Evolutionary conservation across 1,140 invertebrate genomes (phyloP).

Genomic region (Drusus annulatus): DNA sequence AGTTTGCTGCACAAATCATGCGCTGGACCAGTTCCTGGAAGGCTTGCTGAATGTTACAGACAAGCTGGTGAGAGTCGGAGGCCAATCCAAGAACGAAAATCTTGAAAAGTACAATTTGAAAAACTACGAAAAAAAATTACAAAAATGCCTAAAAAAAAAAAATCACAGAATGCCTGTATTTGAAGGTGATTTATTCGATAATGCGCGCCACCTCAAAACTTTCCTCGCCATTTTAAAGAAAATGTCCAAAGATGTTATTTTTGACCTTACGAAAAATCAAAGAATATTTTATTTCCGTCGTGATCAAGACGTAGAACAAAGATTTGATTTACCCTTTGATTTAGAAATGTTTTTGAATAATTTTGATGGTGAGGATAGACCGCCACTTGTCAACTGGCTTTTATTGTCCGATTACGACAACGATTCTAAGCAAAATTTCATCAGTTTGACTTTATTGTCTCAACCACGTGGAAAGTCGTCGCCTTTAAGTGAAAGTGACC

Average conservation of each 20-base stretch:
- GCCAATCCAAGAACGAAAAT: slow-evolving; percentile 76
- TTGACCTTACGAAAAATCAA: slow-evolving; percentile 7
- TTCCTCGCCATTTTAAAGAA: background rate
- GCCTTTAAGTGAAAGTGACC: too few relatives aligned
- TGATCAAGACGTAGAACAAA: background rate
- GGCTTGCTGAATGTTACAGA: slow-evolving; percentile 74
- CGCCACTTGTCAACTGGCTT: slow-evolving; percentile 42
- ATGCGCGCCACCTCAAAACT: too few relatives aligned
- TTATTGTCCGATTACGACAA: slow-evolving; percentile 50
- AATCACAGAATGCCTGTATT: too few relatives aligned
- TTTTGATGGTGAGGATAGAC: background rate
- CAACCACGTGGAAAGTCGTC: too few relatives aligned
- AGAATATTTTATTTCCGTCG: background rate
- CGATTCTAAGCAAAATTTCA: background rate
- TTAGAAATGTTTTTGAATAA: background rate
- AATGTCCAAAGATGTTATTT: slow-evolving; percentile 16
- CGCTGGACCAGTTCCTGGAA: slow-evolving; percentile 91
- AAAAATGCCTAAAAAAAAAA: background rate
- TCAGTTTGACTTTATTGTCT: too few relatives aligned
- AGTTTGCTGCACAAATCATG: slow-evolving; percentile 90
- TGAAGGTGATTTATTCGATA: too few relatives aligned
- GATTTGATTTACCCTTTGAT: background rate
- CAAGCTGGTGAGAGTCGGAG: slow-evolving; percentile 81
- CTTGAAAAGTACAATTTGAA: slow-evolving; percentile 70
- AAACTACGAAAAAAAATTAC: slow-evolving; percentile 42